These are phyloP conservation scores for Phoeniculus purpureus DNA, from an alignment of 2,797 vertebrate species.

Conservation along the genomic window DNA sequence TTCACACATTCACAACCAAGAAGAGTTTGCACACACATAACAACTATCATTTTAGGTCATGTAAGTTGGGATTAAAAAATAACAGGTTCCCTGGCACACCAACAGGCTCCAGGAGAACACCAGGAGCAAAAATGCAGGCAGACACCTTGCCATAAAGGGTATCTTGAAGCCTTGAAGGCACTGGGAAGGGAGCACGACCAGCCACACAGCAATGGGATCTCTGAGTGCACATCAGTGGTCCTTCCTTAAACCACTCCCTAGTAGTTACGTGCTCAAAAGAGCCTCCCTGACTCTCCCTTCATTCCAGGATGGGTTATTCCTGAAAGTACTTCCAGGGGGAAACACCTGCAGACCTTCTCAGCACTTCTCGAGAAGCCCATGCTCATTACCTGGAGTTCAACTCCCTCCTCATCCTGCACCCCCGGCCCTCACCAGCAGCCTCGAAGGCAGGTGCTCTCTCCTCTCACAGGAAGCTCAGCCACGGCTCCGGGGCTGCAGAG, in stretches of 20 bases:
- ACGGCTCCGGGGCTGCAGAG: no score
- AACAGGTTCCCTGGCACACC: neutral
- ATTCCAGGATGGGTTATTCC: neutral
- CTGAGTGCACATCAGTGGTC: rapidly evolving
- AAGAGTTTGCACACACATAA: rapidly evolving
- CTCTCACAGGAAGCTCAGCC: neutral
- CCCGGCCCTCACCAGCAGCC: neutral
- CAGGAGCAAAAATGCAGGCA: neutral
- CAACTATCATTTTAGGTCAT: neutral
- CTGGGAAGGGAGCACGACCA: rapidly evolving
- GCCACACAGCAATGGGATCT: rapidly evolving
- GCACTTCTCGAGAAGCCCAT: neutral
- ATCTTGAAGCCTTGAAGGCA: neutral
- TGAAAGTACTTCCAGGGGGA: neutral
- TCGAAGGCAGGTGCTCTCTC: neutral
- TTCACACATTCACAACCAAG: neutral
- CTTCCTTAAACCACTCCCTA: neutral
- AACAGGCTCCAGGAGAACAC: neutral
- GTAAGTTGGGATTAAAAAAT: neutral
- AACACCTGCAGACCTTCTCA: rapidly evolving
- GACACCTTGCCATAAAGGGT: neutral
- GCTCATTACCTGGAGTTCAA: rapidly evolving
- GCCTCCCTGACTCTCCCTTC: rapidly evolving
- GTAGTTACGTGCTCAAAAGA: rapidly evolving
- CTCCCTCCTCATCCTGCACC: rapidly evolving